Conservation (phyloP, 2,113 vertebrate species). For the Rafetus swinhoei region DNA sequence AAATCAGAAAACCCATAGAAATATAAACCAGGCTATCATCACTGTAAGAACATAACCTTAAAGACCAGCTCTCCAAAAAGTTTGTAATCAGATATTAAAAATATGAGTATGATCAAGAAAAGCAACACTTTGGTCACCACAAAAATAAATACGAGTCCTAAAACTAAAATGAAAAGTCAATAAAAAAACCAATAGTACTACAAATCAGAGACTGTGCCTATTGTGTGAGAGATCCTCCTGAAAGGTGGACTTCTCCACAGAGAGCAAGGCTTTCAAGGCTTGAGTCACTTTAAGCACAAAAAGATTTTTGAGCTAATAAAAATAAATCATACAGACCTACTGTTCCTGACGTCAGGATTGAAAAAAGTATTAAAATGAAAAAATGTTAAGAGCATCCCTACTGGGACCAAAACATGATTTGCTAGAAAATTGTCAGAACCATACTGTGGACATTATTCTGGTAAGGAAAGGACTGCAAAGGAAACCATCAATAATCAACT, state of each 20-base stretch:
- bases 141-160: not conserved
- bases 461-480: not conserved
- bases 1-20: not conserved
- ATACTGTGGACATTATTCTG: not conserved
- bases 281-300: not conserved
- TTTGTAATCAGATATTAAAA: not conserved
- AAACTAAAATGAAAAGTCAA: not conserved
- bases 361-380: not conserved
- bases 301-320: not conserved
- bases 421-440: not conserved
- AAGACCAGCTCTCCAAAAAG: not conserved
- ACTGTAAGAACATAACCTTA: not conserved
- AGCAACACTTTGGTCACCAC: not conserved
- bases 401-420: fast-evolving
- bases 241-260: not conserved
- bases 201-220: not conserved
- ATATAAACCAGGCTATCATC: not conserved
- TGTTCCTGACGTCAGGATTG: not conserved
- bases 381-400: not conserved
- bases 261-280: not conserved
- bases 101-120: not conserved
- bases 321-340: not conserved
- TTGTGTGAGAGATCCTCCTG: not conserved
- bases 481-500: too few relatives aligned
- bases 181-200: not conserved